These are phyloP conservation scores for Lysiphlebus fabarum DNA, from an alignment of 1,140 invertebrate genomes.

Conservation along the genomic window DNA sequence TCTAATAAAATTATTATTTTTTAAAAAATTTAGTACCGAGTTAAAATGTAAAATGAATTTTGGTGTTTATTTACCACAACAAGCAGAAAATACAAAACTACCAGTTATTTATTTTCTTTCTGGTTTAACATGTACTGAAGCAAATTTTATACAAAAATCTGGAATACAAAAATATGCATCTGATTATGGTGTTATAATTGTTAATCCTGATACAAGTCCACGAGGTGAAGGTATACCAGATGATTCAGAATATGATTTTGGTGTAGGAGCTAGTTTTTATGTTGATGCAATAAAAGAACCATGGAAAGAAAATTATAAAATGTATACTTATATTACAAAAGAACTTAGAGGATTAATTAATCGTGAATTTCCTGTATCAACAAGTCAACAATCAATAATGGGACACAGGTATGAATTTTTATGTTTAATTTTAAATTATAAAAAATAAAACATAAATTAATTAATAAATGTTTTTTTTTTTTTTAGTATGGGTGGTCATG, in stretches of 20 bases:
- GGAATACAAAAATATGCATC: slow-evolving; percentile 87
- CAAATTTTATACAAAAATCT: slow-evolving; percentile 95
- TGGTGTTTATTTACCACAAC: slow-evolving; percentile 82
- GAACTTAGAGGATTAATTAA: slow-evolving; percentile 82
- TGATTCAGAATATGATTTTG: slow-evolving; percentile 94
- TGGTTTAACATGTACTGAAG: slow-evolving; percentile 91
- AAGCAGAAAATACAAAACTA: slow-evolving; percentile 62
- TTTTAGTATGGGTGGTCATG: slow-evolving; percentile 94
- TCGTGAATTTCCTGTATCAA: slow-evolving; percentile 66
- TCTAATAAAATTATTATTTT: background rate
- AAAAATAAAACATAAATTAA: slow-evolving; percentile 19
- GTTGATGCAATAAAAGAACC: slow-evolving; percentile 87
- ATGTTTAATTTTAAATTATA: background rate
- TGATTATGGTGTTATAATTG: slow-evolving; percentile 77
- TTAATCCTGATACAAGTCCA: slow-evolving; percentile 95
- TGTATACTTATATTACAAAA: slow-evolving; percentile 94
- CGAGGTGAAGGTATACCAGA: slow-evolving; percentile 84
- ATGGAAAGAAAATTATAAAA: slow-evolving; percentile 92
- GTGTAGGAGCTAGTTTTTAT: slow-evolving; percentile 94
- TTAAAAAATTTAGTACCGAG: slow-evolving; percentile 58
- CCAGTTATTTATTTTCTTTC: slow-evolving; percentile 93
- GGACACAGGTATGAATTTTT: slow-evolving; percentile 73
- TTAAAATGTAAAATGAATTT: slow-evolving; percentile 92
- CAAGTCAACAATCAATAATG: slow-evolving; percentile 73
- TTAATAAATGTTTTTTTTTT: slow-evolving; percentile 26